Base-by-base conservation (phyloP, 2,797 vertebrate genomes). In the Etheostoma perlongum region DNA sequence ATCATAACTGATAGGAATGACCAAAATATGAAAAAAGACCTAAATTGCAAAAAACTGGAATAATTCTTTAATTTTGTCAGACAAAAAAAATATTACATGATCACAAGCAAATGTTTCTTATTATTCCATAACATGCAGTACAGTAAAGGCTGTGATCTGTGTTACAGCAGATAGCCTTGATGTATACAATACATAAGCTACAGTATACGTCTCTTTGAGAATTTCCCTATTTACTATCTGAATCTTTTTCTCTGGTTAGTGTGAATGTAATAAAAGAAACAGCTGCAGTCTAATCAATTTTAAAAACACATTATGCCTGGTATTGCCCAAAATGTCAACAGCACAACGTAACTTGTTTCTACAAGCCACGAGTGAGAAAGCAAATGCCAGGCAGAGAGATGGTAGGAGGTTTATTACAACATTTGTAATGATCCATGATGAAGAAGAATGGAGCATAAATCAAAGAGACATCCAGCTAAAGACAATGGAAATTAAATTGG, bases 401-500 rank as follows among this genome's bases (percentile, higher is more conserved):
- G 57, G 75, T 58, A 33, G 51, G 74, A 81, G 72, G 59, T 78
- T 83, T 84, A 76, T 78, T 75, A 71, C 63, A 84, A 67, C 79
- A 83, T 85, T 75, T 81, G 77, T 85, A 87, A 90, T 91, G 89
- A 89, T 85, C 83, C 79, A 81, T 89, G 81, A 80, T 90, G 70
- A 65, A 76, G 83, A 65, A 74, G 60, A 85, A 78, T 65, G 48
- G 49, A 74, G 52, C 64, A 89, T 91, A 87, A 88, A 92, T 90
- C 88, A 91, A 84, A 83, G 63, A 83, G 71, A 85, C 78, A 75
- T 76, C 62, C 48, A 62, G 60, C 66, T 68, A 58, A 76, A 88
- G 76, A 87, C 69, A 69, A 83, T 67, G 78, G 69, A 88, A 90
- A 93, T 93, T 90, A 89, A 92, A 88, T 77, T 80, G 89, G 72